These are phyloP conservation scores for Hydrophis major DNA, from an alignment of 2,797 vertebrate species.

Conservation along the genomic window DNA sequence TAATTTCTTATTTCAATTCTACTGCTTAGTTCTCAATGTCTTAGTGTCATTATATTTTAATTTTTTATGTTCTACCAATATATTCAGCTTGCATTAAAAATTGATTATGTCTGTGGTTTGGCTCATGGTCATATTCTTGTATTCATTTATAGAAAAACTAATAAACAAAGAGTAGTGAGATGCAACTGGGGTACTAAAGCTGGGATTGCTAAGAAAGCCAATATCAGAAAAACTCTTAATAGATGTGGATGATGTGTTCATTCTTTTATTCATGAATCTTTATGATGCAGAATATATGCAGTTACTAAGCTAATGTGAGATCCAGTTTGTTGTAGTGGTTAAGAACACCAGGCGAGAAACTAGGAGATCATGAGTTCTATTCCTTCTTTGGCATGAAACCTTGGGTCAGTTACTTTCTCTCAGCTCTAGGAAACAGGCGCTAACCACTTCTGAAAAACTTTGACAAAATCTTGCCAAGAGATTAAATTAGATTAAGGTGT, in stretches of 20 bases:
- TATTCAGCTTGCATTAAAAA: neutral
- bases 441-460: neutral
- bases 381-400: neutral
- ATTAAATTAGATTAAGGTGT: neutral
- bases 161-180: conserved; percentile 15
- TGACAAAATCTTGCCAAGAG: neutral
- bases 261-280: conserved; percentile 1
- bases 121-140: neutral
- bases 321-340: neutral
- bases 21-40: accelerated
- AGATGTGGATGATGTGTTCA: conserved; percentile 1
- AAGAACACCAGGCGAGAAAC: neutral
- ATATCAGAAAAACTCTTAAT: neutral
- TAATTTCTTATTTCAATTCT: neutral
- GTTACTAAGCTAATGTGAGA: neutral
- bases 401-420: neutral
- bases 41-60: accelerated
- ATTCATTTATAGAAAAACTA: conserved; percentile 5
- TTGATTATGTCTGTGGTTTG: neutral
- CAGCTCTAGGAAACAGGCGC: neutral
- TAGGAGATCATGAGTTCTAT: neutral
- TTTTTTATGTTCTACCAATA: neutral
- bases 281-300: neutral
- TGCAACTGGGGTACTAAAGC: neutral
- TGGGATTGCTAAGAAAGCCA: neutral